A percentile compares a stretch with the other conserved stretches of the same genome.
These are phyloP conservation scores for Piaya cayana DNA, from an alignment of 2,113 vertebrate species.

Conservation along the genomic window DNA sequence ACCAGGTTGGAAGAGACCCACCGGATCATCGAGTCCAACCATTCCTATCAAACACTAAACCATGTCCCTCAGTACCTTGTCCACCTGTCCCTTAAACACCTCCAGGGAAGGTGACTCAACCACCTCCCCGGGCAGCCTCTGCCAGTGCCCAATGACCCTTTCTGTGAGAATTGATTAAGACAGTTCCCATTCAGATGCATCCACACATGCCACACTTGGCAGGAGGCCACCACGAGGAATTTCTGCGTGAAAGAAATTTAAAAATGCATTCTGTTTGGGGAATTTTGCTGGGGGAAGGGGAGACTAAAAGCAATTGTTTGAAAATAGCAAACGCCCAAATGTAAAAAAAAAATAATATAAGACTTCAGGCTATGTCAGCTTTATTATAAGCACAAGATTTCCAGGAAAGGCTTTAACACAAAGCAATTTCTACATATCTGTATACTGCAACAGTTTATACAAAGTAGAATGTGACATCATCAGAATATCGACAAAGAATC, in stretches of 20 bases:
- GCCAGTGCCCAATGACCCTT: too few species aligned
- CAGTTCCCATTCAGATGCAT: conserved; percentile 26
- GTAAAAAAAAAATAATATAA: not conserved
- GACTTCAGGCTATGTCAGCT: not conserved
- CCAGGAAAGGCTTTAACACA: not conserved
- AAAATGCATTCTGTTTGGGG: not conserved
- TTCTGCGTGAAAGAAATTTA: conserved; percentile 13
- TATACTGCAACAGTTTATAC: not conserved
- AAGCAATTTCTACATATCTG: not conserved
- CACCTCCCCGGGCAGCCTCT: too few species aligned
- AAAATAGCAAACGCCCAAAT: not conserved
- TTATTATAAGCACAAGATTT: not conserved
- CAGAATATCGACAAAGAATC: not conserved
- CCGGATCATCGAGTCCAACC: too few species aligned
- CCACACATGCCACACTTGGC: not conserved
- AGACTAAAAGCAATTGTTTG: not conserved
- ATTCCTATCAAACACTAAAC: too few species aligned
- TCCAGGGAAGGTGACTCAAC: too few species aligned
- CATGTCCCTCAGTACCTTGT: too few species aligned
- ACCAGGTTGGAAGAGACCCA: too few species aligned
- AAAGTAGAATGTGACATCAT: not conserved
- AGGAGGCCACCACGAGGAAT: not conserved
- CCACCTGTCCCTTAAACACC: too few species aligned
- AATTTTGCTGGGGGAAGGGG: not conserved
- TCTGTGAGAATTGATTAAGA: too few species aligned